These are phyloP conservation scores for Heliconius ethilla DNA, from an alignment of 2,888 invertebrate genomes.

Conservation along the genomic window DNA sequence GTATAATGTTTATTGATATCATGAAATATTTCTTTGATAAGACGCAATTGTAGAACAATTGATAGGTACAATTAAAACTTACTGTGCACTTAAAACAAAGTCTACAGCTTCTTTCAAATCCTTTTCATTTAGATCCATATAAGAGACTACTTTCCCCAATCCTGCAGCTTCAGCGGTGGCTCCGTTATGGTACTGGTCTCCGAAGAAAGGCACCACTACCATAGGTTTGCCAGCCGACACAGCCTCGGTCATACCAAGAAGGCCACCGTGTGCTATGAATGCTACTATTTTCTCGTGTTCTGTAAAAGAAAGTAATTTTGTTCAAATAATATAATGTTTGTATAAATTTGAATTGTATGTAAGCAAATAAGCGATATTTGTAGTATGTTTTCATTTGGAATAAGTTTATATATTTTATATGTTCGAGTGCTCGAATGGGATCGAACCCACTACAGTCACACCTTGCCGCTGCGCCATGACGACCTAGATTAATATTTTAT, in stretches of 20 bases:
- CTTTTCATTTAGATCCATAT: constrained; percentile 77
- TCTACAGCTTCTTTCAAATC: constrained; percentile 73
- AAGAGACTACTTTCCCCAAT: constrained; percentile 76
- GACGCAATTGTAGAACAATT: neutral
- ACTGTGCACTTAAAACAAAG: constrained; percentile 80
- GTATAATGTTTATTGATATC: neutral
- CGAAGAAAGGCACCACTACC: constrained; percentile 84
- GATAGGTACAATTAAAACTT: constrained; percentile 52
- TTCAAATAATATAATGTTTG: neutral
- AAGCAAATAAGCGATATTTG: too few species aligned
- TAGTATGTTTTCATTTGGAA: too few species aligned
- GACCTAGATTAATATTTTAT: too few species aligned
- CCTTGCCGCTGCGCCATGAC: too few species aligned
- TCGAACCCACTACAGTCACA: too few species aligned
- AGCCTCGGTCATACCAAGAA: constrained; percentile 83
- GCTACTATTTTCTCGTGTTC: constrained; percentile 83
- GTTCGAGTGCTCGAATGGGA: too few species aligned
- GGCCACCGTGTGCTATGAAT: constrained; percentile 84
- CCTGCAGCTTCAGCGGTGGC: constrained; percentile 76
- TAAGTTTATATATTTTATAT: too few species aligned
- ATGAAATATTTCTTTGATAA: neutral
- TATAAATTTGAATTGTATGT: neutral
- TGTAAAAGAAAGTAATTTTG: constrained; percentile 51
- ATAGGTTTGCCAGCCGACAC: constrained; percentile 84
- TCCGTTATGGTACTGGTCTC: constrained; percentile 83